These are phyloP conservation scores for Pecten maximus DNA, from an alignment of 2,888 invertebrate genomes.

Conservation along the genomic window DNA sequence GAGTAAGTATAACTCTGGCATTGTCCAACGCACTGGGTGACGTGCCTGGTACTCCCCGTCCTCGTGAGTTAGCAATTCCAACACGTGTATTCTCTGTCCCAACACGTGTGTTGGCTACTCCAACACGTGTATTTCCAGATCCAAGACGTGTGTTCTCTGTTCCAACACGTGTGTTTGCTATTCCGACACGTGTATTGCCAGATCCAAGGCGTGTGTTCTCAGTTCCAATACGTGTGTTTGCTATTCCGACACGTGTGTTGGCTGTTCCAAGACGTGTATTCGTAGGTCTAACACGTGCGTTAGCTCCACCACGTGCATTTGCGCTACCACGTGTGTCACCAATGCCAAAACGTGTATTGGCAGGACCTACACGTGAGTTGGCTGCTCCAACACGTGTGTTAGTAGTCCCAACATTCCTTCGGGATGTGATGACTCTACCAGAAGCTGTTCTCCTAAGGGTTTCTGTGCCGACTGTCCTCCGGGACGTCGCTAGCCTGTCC, in stretches of 20 bases:
- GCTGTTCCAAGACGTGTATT: background rate
- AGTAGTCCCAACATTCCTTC: background rate
- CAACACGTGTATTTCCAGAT: background rate
- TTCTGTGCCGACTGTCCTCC: background rate
- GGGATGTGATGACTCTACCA: background rate
- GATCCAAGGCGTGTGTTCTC: background rate
- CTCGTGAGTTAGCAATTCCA: background rate
- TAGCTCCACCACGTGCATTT: too few species aligned
- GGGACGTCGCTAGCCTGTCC: background rate
- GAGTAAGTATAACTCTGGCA: constrained; percentile 52
- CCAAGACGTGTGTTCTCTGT: background rate
- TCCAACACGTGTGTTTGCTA: background rate
- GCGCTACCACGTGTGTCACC: too few species aligned
- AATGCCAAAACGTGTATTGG: background rate
- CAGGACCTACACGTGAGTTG: background rate
- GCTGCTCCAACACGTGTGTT: background rate
- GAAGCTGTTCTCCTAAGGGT: background rate
- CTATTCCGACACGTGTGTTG: background rate
- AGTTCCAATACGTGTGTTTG: background rate
- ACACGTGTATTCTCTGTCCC: background rate
- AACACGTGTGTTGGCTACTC: background rate
- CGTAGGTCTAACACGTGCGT: background rate
- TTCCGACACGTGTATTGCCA: background rate
- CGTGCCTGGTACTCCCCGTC: background rate
- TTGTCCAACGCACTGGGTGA: constrained; percentile 23